Conservation (phyloP, 2,888 invertebrate species). For the Mesorhabditis belari region DNA sequence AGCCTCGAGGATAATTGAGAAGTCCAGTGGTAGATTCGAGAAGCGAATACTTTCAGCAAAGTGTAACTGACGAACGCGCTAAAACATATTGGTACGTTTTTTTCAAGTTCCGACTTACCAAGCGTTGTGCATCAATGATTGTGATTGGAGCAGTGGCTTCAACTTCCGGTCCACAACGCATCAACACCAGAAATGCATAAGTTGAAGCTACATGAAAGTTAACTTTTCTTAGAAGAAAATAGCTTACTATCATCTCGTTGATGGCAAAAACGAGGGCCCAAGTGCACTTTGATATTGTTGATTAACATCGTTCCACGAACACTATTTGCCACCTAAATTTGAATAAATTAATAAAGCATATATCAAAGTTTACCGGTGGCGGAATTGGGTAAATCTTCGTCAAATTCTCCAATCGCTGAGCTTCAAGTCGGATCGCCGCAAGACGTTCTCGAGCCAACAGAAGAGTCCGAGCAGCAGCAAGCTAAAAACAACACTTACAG, state of each 20-base stretch:
- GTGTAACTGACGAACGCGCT: slow-evolving; percentile 15
- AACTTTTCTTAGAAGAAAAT: neutral
- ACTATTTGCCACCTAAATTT: neutral
- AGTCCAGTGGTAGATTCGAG: slow-evolving; percentile 21
- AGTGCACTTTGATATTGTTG: slow-evolving; percentile 21
- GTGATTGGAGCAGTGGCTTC: slow-evolving; percentile 34
- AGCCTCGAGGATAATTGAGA: slow-evolving; percentile 18
- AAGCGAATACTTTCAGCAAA: slow-evolving; percentile 29
- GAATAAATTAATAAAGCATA: slow-evolving; percentile 5
- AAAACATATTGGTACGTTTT: neutral
- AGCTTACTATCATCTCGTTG: neutral
- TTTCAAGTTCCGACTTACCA: neutral
- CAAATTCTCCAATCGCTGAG: slow-evolving; percentile 19
- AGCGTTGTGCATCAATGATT: neutral
- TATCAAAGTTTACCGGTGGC: slow-evolving; percentile 21
- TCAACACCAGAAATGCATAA: slow-evolving; percentile 28
- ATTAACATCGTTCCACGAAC: slow-evolving; percentile 20
- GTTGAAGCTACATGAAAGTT: slow-evolving; percentile 14
- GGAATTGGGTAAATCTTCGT: slow-evolving; percentile 22
- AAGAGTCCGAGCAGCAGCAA: slow-evolving; percentile 20
- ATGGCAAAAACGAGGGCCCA: slow-evolving; percentile 25
- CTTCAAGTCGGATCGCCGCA: slow-evolving; percentile 18
- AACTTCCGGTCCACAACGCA: slow-evolving; percentile 30
- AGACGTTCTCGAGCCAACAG: slow-evolving; percentile 23
- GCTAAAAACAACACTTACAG: slow-evolving; percentile 1